These are phyloP conservation scores for Cryptophagus acutangulus DNA, from an alignment of 2,888 invertebrate genomes.

Conservation along the genomic window DNA sequence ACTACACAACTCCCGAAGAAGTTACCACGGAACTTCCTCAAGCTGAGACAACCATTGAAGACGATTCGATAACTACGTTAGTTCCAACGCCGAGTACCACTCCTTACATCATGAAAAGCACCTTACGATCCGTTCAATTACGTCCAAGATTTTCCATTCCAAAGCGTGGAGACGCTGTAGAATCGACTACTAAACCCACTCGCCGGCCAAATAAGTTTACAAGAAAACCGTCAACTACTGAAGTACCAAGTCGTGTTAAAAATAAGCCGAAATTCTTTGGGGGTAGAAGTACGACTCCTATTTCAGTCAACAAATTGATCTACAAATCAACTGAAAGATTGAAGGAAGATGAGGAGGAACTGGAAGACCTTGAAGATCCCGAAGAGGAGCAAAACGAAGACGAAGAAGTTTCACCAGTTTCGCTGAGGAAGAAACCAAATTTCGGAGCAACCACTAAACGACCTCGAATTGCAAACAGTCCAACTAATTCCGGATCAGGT, in stretches of 20 bases:
- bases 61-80: too few species aligned
- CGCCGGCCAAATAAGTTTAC: constrained; percentile 21
- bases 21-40: too few species aligned
- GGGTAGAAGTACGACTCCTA: constrained; percentile 14
- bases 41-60: not conserved
- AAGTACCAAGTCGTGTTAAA: too few species aligned
- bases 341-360: constrained; percentile 10
- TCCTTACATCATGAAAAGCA: constrained; percentile 22
- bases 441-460: not conserved
- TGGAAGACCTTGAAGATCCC: constrained; percentile 17
- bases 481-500: constrained; percentile 9
- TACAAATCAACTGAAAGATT: constrained; percentile 24
- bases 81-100: constrained; percentile 9
- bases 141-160: constrained; percentile 26
- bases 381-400: constrained; percentile 11
- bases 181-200: constrained; percentile 20
- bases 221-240: constrained; percentile 16
- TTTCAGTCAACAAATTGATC: constrained; percentile 19
- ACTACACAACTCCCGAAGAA: not conserved
- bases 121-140: constrained; percentile 25
- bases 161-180: constrained; percentile 8
- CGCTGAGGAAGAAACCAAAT: not conserved
- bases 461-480: constrained; percentile 14
- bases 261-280: not conserved
- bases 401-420: not conserved